Conservation (phyloP, 2,888 invertebrate species). For the Sminthurides aquaticus region DNA sequence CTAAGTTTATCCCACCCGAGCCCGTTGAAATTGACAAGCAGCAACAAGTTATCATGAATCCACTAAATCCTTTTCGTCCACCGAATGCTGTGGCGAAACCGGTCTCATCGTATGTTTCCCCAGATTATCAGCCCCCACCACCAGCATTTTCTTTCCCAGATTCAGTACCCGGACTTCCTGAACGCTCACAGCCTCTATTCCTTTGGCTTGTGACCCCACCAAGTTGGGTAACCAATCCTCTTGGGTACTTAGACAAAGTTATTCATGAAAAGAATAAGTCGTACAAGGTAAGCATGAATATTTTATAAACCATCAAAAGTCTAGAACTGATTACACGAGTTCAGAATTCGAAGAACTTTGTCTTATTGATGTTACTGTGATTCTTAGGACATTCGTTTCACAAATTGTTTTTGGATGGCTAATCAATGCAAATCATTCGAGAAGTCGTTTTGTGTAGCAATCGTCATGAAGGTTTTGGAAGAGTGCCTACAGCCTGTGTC, state of each 20-base stretch:
- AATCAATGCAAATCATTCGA: background rate
- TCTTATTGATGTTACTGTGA: background rate
- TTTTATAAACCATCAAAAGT: too few relatives aligned
- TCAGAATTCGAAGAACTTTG: background rate
- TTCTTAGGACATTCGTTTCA: slow-evolving; percentile 33
- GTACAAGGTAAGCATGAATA: slow-evolving; percentile 28
- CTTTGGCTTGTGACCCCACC: slow-evolving; percentile 34
- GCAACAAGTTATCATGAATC: slow-evolving; percentile 6
- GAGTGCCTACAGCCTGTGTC: slow-evolving; percentile 32
- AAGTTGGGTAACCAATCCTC: slow-evolving; percentile 25
- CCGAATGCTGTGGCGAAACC: slow-evolving; percentile 21
- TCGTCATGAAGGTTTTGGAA: slow-evolving; percentile 37
- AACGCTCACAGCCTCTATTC: slow-evolving; percentile 37
- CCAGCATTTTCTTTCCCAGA: slow-evolving; percentile 37
- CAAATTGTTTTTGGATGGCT: slow-evolving; percentile 41
- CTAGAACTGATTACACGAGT: background rate
- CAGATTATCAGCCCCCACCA: slow-evolving; percentile 31
- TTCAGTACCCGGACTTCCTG: slow-evolving; percentile 37
- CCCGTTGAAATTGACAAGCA: background rate
- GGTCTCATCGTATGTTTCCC: slow-evolving; percentile 33
- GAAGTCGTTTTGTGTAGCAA: slow-evolving; percentile 24
- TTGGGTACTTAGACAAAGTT: slow-evolving; percentile 32
- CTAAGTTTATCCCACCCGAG: slow-evolving; percentile 35
- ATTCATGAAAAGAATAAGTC: slow-evolving; percentile 32
- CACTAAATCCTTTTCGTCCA: slow-evolving; percentile 10